phyloP scores from a whole-genome alignment of 2,113 vertebrate species.

The Oreochromis spilurus region DNA sequence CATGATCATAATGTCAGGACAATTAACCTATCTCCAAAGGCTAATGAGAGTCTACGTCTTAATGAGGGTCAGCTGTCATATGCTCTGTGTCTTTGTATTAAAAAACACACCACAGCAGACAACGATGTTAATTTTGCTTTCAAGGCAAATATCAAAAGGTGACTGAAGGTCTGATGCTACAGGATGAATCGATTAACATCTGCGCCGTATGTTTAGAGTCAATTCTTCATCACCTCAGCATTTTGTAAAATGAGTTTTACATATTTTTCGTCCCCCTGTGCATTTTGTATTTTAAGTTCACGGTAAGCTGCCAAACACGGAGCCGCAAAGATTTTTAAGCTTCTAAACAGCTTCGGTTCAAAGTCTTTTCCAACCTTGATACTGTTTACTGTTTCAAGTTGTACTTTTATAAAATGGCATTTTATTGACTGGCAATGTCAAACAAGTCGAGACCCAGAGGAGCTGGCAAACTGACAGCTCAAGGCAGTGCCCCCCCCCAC shows the following conservation, averaged over 20 bases:
- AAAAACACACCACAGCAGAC: neutral
- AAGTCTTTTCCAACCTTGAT: neutral
- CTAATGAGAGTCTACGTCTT: slow-evolving; percentile 30
- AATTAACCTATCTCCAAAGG: slow-evolving; percentile 33
- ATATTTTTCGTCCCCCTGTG: neutral
- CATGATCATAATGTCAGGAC: slow-evolving; percentile 13
- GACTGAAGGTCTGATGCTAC: neutral
- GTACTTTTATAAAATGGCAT: neutral
- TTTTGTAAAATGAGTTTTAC: neutral
- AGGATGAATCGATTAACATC: neutral
- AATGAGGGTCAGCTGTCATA: slow-evolving; percentile 24
- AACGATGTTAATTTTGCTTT: neutral
- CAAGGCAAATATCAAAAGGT: neutral
- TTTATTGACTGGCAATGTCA: neutral
- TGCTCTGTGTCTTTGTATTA: neutral
- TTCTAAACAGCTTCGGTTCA: neutral
- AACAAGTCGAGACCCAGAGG: neutral
- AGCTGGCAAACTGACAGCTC: neutral
- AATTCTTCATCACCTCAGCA: neutral
- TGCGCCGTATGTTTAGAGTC: neutral
- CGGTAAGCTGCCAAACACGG: neutral
- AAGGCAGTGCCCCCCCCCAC: neutral
- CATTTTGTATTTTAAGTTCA: neutral
- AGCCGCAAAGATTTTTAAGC: neutral
- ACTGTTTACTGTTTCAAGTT: neutral